Evolutionary conservation across 2,797 vertebrate species (phyloP), one percentile per base, ranked within the genome.

Genomic region (Numenius phaeopus): DNA sequence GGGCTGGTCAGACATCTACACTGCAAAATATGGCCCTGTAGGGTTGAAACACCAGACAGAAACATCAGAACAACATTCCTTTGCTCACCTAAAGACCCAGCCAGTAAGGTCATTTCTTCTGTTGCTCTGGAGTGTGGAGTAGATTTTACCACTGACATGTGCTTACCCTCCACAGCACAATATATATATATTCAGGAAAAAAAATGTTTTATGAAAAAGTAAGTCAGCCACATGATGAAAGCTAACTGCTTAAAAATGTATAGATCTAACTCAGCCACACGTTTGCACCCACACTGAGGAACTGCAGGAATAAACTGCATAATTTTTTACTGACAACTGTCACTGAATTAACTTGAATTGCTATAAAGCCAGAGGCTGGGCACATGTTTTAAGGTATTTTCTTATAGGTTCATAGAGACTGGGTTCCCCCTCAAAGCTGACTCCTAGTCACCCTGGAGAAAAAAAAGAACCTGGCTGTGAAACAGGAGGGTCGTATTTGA

Each of bases 1-100:
- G 85, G 34, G 23, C 44, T 92, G 65, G 40, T 75, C 57, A 85
- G 86, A 85, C 39, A 94, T 61, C 69, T 75, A 39, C 22, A 9
- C 71, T 54, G 34, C 22, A 71, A 57, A 94, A 92, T 88, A 64
- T 1, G 4, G 50, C 65, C 69, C 69, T 67, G 37, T 37, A 86
- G 88, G 67, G 49, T 61, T 93, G 72, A 94, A 90, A 87, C 23
- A 80, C 46, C 46, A 76, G 57, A 32, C 40, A 89, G 72, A 94
- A 94, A 89, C 58, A 90, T 76, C 64, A 89, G 32, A 95, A 76
- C 49, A 92, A 44, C 46, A 30, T 69, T 87, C 54, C 46, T 84
- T 65, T 1, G 0, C 75, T 87, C 66, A 85, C 58, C 76, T 83
- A 59, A 87, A 83, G 52, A 91, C 61, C 61, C 58, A 87, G 72